phyloP scores from a whole-genome alignment of 2,113 vertebrate genomes.

The Periophthalmus modestus region DNA sequence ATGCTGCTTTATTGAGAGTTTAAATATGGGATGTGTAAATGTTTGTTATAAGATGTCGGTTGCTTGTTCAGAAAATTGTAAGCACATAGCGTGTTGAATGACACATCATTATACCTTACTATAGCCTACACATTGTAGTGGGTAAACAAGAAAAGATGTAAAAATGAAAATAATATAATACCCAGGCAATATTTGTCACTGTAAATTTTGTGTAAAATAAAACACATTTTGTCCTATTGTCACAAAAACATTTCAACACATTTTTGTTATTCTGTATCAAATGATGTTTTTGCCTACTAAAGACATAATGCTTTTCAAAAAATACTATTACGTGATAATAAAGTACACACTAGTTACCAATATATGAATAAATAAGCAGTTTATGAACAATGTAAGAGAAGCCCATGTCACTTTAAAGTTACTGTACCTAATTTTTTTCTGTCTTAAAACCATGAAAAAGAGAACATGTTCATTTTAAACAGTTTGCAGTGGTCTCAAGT shows the following conservation, averaged over 20 bases:
- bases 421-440: too few species aligned
- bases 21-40: slow-evolving; percentile 27
- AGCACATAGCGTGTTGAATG: not conserved
- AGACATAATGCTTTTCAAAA: not conserved
- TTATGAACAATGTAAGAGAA: not conserved
- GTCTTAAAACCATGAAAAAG: too few species aligned
- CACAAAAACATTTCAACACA: too few species aligned
- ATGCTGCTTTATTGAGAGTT: slow-evolving; percentile 42
- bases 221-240: not conserved
- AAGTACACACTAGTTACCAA: not conserved
- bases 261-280: not conserved
- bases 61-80: slow-evolving; percentile 13
- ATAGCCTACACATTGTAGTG: slow-evolving; percentile 2
- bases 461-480: too few species aligned
- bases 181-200: slow-evolving; percentile 2
- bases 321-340: not conserved
- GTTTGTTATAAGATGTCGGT: slow-evolving; percentile 28
- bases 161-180: slow-evolving; percentile 6
- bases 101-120: slow-evolving; percentile 1
- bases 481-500: too few species aligned
- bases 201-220: slow-evolving; percentile 9
- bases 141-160: not conserved
- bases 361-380: not conserved
- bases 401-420: too few species aligned
- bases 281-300: not conserved